Evolutionary conservation across 2,888 invertebrate genomes (phyloP).

Genomic region (Tipula helvola): DNA sequence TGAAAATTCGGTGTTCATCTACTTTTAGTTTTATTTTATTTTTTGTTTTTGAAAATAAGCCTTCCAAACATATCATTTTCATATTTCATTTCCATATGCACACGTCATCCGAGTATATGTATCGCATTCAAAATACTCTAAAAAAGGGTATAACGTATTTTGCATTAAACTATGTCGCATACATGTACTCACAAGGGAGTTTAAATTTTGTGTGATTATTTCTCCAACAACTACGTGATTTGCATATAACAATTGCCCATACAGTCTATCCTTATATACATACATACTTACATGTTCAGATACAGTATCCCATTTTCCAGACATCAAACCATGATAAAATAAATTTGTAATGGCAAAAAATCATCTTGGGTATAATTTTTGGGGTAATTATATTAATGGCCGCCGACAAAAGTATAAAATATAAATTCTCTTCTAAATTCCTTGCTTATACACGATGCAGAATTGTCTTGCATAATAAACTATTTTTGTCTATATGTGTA

Average conservation of each 20-base stretch:
- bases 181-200: background rate
- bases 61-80: background rate
- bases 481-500: background rate
- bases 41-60: background rate
- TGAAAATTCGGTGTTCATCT: background rate
- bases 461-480: background rate
- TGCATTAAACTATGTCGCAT: background rate
- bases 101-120: background rate
- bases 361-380: background rate
- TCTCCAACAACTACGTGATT: background rate
- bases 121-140: background rate
- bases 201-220: background rate
- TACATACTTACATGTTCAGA: background rate
- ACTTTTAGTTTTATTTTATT: background rate
- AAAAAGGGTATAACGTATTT: background rate
- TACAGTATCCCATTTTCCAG: background rate
- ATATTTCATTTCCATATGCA: background rate
- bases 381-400: background rate
- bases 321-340: background rate
- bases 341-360: background rate
- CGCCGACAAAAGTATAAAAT: background rate
- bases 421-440: background rate
- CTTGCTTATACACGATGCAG: background rate
- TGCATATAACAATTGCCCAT: background rate
- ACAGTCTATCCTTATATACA: background rate